phyloP scores from a whole-genome alignment of 2,113 vertebrate species.

The Theropithecus gelada region DNA sequence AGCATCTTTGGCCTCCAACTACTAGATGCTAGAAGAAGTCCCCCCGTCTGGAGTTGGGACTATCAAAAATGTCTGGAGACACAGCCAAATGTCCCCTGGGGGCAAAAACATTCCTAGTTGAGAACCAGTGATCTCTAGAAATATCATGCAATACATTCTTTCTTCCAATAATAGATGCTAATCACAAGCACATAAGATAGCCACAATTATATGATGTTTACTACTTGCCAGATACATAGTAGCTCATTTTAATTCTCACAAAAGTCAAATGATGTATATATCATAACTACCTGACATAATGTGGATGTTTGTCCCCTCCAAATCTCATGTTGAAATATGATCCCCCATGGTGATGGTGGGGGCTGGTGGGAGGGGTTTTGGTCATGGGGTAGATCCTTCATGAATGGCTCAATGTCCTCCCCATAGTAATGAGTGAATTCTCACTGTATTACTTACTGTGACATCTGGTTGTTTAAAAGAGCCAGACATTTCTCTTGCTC shows the following conservation, averaged over 20 bases:
- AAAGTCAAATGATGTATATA: background rate
- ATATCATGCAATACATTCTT: fast-evolving
- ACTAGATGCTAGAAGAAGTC: background rate
- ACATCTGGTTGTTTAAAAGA: too few relatives aligned
- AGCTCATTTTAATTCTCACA: background rate
- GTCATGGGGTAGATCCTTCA: too few relatives aligned
- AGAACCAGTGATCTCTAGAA: background rate
- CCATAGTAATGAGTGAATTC: too few relatives aligned
- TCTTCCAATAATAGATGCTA: background rate
- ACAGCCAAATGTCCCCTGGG: background rate
- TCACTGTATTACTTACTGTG: too few relatives aligned
- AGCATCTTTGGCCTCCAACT: background rate
- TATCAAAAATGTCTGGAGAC: background rate
- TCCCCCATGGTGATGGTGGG: too few relatives aligned
- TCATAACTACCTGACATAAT: background rate
- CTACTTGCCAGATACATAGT: background rate
- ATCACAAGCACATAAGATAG: background rate
- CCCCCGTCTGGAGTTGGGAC: background rate
- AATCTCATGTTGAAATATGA: too few relatives aligned
- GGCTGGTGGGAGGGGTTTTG: too few relatives aligned
- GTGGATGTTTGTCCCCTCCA: too few relatives aligned
- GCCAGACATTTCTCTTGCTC: too few relatives aligned
- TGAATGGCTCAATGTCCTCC: too few relatives aligned
- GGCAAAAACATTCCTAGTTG: background rate
- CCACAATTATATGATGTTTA: background rate